Base-by-base conservation (phyloP, 2,797 vertebrate species). In the Nasua narica region DNA sequence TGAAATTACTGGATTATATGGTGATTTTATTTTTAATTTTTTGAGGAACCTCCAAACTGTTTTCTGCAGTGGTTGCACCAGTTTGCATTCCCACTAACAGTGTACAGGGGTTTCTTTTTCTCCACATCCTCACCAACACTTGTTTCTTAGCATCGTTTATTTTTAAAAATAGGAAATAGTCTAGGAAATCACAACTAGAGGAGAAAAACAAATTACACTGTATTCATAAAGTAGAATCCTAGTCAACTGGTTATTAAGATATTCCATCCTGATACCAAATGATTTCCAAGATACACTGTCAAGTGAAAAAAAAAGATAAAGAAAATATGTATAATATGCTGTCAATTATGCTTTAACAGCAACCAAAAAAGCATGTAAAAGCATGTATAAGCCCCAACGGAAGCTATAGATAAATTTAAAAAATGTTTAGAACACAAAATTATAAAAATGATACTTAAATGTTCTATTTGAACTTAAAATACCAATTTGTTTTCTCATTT, bases 391-490 rank as follows among this genome's bases (percentile, higher is more conserved):
- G 46, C 29, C 46, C 35, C 67, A 91, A 62, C 0, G 50, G 58
- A 87, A 35, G 29, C 9, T 91, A 87, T 77, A 27, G 54, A 62
- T 58, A 72, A 85, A 76, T 56, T 91, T 69, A 1, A 8, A 67
- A 86, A 89, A 72, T 32, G 29, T 93, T 88, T 91, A 62, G 60
- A 85, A 87, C 6, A 35, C 19, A 35, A 79, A 72, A 86, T 93
- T 86, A 97, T 78, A 96, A 96, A 96, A 94, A 79, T 76, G 74
- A 81, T 89, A 92, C 37, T 76, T 82, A 74, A 87, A 78, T 27
- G 18, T 76, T 56, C 78, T 58, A 52, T 77, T 93, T 91, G 92
- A 95, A 78, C 81, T 88, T 58, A 86, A 95, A 92, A 65, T 23
- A 72, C 52, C 83, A 76, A 91, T 85, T 89, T 86, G 29, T 81